phyloP scores from a whole-genome alignment of 2,888 invertebrate genomes.

The Ctena decussata region DNA sequence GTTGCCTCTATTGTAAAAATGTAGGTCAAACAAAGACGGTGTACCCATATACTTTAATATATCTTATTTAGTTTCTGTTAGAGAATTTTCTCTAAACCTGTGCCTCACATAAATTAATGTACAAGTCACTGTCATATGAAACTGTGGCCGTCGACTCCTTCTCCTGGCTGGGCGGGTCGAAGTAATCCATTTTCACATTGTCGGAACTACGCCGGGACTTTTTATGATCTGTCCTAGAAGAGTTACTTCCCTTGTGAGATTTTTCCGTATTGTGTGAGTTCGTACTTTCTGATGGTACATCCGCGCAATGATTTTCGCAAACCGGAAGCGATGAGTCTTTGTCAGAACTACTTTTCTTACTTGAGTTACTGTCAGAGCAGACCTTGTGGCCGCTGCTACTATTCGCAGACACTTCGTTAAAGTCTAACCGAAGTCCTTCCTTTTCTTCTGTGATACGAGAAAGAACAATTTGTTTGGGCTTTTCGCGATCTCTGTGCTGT shows the following conservation, averaged over 20 bases:
- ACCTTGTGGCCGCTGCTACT: constrained; percentile 37
- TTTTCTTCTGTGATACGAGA: constrained; percentile 83
- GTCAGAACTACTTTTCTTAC: constrained; percentile 57
- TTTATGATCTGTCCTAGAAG: constrained; percentile 67
- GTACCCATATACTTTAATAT: too few species aligned
- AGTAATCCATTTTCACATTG: constrained; percentile 78
- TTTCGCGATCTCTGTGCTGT: constrained; percentile 79
- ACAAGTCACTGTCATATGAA: constrained; percentile 84
- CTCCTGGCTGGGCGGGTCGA: constrained; percentile 84
- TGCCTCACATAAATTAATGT: constrained; percentile 83
- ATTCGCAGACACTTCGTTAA: constrained; percentile 73
- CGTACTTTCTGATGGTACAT: constrained; percentile 76
- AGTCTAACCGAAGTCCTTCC: constrained; percentile 75
- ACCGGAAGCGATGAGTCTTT: constrained; percentile 56
- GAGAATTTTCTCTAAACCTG: constrained; percentile 74
- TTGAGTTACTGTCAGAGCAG: constrained; percentile 49
- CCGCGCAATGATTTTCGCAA: constrained; percentile 60
- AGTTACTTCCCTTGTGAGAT: constrained; percentile 73
- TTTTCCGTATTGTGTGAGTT: constrained; percentile 78
- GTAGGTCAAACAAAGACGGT: too few species aligned
- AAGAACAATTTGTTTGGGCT: constrained; percentile 79
- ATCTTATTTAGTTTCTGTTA: too few species aligned
- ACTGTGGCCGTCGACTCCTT: constrained; percentile 84
- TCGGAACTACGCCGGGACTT: constrained; percentile 80
- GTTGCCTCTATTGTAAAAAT: too few species aligned